These are phyloP conservation scores for Pomacea maculata DNA, from an alignment of 1,140 invertebrate species.

Conservation along the genomic window DNA sequence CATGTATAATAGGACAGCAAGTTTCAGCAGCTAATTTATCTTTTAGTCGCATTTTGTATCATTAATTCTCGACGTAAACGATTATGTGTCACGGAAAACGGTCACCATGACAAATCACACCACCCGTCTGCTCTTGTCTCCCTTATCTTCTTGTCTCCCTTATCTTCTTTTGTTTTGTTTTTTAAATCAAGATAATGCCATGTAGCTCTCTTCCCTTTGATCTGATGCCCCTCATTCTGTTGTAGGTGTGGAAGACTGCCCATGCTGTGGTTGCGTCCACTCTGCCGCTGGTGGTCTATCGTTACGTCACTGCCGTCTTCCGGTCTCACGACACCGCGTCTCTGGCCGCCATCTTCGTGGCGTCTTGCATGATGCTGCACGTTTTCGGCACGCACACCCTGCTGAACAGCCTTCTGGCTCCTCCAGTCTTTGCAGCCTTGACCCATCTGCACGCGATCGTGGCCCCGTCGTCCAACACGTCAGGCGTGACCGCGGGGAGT, in stretches of 20 bases:
- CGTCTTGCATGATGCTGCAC: slow-evolving; percentile 43
- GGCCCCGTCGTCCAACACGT: not conserved
- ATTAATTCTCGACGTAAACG: no score
- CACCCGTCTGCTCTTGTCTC: not conserved
- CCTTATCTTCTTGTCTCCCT: no score
- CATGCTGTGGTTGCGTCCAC: slow-evolving; percentile 45
- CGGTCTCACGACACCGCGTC: slow-evolving; percentile 42
- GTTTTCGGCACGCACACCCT: slow-evolving; percentile 58
- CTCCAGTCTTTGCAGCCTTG: slow-evolving; percentile 44
- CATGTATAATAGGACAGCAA: no score
- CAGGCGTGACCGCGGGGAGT: no score
- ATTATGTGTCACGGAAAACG: no score
- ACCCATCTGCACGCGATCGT: slow-evolving; percentile 23
- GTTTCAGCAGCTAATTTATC: no score
- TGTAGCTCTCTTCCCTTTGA: not conserved
- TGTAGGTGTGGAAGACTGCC: slow-evolving; percentile 45
- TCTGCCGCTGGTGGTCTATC: slow-evolving; percentile 43
- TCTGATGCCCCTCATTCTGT: slow-evolving; percentile 2
- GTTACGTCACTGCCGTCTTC: slow-evolving; percentile 32
- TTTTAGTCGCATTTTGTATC: no score
- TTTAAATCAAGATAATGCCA: not conserved
- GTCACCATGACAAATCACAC: no score
- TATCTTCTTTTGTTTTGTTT: not conserved
- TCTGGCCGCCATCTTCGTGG: slow-evolving; percentile 42
- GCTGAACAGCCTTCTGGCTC: slow-evolving; percentile 53